These are phyloP conservation scores for Monodelphis domestica DNA, from an alignment of 2,797 vertebrate genomes.

Conservation along the genomic window DNA sequence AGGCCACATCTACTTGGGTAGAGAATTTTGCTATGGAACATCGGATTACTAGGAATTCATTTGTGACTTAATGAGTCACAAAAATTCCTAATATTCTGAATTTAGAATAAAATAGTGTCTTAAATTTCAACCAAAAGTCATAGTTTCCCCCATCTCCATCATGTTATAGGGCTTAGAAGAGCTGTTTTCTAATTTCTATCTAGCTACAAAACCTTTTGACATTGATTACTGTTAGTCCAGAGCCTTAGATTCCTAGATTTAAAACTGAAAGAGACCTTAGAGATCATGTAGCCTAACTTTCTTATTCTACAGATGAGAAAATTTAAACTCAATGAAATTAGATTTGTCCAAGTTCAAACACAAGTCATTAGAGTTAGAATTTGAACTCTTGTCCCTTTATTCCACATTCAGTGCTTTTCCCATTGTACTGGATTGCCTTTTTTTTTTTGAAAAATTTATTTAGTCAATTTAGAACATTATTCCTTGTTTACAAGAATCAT, in stretches of 20 bases:
- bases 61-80: not conserved
- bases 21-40: not conserved
- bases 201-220: not conserved
- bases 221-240: not conserved
- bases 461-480: too few species aligned
- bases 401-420: not conserved
- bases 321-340: not conserved
- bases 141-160: not conserved
- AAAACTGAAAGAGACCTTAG: not conserved
- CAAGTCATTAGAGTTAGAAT: not conserved
- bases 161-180: not conserved
- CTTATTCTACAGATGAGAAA: not conserved
- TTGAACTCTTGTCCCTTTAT: not conserved
- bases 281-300: not conserved
- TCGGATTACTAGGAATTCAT: not conserved
- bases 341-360: not conserved
- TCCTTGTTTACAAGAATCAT: too few species aligned
- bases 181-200: not conserved
- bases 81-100: not conserved
- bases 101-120: not conserved
- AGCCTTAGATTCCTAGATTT: not conserved
- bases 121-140: not conserved
- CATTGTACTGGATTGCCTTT: too few species aligned
- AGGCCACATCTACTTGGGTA: not conserved
- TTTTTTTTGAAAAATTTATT: too few species aligned